phyloP scores from a whole-genome alignment of 2,797 vertebrate species.

The Bufotes viridis region DNA sequence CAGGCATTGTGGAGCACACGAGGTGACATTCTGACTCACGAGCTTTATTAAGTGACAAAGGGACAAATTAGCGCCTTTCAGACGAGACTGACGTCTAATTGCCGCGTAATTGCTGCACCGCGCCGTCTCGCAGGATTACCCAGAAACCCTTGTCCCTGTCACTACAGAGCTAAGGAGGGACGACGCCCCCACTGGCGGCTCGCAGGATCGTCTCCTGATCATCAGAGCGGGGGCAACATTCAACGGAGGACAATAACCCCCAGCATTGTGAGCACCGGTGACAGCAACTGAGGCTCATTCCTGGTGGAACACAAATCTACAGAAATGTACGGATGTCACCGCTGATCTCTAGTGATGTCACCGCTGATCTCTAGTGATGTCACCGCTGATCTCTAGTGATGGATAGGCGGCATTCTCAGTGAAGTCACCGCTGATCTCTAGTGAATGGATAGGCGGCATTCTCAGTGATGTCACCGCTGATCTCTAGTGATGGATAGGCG shows the following conservation, averaged over 20 bases:
- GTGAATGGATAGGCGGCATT: constrained; percentile 3
- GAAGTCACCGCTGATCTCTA: not conserved
- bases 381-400: too few species aligned
- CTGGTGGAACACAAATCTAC: not conserved
- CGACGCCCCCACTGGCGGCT: too few species aligned
- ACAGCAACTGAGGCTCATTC: not conserved
- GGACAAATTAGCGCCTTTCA: constrained; percentile 35
- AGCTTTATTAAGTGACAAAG: constrained; percentile 43
- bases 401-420: too few species aligned
- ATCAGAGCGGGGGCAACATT: too few species aligned
- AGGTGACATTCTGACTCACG: constrained; percentile 19
- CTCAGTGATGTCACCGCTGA: constrained; percentile 1
- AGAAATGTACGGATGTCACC: not conserved
- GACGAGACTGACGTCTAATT: constrained; percentile 38
- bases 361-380: not conserved
- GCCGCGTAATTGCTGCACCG: not conserved
- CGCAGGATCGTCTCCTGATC: too few species aligned
- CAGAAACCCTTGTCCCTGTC: not conserved
- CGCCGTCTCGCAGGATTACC: not conserved
- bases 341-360: too few species aligned
- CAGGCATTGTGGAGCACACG: not conserved
- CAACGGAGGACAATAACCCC: too few species aligned
- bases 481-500: not conserved
- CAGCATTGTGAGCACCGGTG: not conserved
- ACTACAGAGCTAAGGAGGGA: not conserved